Percentiles rank a stretch among this genome's conserved stretches.
Conservation (phyloP, 1,140 invertebrate species). For the Cydia pomonella region DNA sequence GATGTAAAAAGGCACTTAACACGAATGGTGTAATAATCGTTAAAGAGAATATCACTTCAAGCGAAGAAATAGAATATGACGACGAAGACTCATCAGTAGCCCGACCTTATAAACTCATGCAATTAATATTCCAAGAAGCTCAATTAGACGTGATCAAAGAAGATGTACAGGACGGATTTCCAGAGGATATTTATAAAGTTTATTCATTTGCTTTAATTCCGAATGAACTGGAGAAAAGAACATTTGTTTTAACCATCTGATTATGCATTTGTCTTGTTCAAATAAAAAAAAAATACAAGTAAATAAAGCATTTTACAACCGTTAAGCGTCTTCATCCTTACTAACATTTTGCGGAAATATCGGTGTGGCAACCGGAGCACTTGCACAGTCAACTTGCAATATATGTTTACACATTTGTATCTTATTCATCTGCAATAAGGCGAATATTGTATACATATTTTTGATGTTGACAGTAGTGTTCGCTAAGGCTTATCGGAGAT, state of each 20-base stretch:
- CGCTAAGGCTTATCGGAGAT: slow-evolving; percentile 56
- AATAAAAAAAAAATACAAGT: background rate
- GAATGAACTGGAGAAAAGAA: slow-evolving; percentile 1
- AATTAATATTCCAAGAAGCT: slow-evolving; percentile 86
- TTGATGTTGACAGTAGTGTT: slow-evolving; percentile 5
- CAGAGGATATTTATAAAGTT: slow-evolving; percentile 94
- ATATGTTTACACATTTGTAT: background rate
- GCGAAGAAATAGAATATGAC: slow-evolving; percentile 88
- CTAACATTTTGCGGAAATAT: slow-evolving; percentile 19
- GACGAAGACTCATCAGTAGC: slow-evolving; percentile 95
- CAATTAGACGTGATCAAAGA: slow-evolving; percentile 87
- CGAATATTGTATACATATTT: background rate
- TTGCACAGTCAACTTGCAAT: background rate
- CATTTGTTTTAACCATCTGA: background rate
- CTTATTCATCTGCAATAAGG: background rate
- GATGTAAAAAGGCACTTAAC: slow-evolving; percentile 86
- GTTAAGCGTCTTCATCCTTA: slow-evolving; percentile 10
- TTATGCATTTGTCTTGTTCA: background rate
- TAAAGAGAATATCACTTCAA: slow-evolving; percentile 96
- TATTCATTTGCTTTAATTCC: slow-evolving; percentile 93
- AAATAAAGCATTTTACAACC: background rate
- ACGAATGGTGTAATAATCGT: slow-evolving; percentile 92
- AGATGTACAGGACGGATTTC: slow-evolving; percentile 92
- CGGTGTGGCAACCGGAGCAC: slow-evolving; percentile 4
- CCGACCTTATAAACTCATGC: slow-evolving; percentile 83